Evolutionary conservation across 2,113 vertebrate genomes (phyloP), one percentile per base, ranked within the genome.

Genomic region (Rissa tridactyla): DNA sequence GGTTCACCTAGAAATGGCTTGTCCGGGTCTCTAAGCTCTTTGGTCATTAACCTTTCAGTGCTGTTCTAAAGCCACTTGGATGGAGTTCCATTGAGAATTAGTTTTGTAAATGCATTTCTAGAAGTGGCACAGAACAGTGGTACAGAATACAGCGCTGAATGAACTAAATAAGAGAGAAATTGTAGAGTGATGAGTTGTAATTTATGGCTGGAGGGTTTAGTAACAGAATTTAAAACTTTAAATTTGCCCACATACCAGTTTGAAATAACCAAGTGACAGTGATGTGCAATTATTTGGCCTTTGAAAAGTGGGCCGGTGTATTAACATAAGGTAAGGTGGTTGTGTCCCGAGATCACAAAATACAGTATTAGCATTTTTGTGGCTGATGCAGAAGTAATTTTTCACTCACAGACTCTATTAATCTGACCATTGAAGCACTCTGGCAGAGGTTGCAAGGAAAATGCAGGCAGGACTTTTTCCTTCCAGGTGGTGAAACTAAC

Each of bases 1-100:
- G 81, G 52, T 76, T 92, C 61, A 30, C 73, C 87, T 60, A 70
- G 57, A 76, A 96, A 42, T 49, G 93, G 78, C 71, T 83, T 66
- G 80, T 26, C 47, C 30, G 7, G 57, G 78, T 69, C 94, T 73
- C 95, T 8, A 6, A 77, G 81, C 82, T 71, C 85, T 78, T 29
- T 85, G 93, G 83, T 89, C 69, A 44, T 76, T 87, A 93, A 92
- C 82, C 82, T 96, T 81, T 60, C 75, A 20, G 58, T 38, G 77
- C 83, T 87, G 86, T 30, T 89, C 83, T 85, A 58, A 68, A 58
- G 88, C 60, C 76, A 47, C 58, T 5, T 9, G 26, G 55, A 47
- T 27, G 27, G n/a, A 85, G 77, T 73, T 92, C 61, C 77, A 58
- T 0, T n/a, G 83, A 54, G 58, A 58, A 9, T 8, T 47, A 66